Evolutionary conservation across 2,888 invertebrate species (phyloP).

Genomic region (Imbricaverruca yamaguchii): DNA sequence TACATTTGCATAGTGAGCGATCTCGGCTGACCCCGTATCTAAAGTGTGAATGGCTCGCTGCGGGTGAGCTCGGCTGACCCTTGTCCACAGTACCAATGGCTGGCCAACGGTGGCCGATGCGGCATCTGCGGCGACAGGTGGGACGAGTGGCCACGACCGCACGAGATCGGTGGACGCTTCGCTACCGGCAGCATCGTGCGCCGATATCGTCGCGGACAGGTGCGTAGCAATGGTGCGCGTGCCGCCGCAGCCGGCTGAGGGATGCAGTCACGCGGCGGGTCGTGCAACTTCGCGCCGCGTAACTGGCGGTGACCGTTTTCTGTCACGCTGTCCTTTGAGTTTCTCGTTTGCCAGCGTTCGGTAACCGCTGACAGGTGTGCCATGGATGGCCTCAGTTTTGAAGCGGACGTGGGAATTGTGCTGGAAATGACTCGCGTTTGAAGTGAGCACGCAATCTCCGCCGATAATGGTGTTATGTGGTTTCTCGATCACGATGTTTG

Average conservation of each 20-base stretch:
- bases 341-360: background rate
- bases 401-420: too few relatives aligned
- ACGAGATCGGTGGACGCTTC: slow-evolving; percentile 76
- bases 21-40: too few relatives aligned
- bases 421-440: too few relatives aligned
- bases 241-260: background rate
- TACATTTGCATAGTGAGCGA: too few relatives aligned
- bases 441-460: too few relatives aligned
- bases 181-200: slow-evolving; percentile 73
- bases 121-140: slow-evolving; percentile 81
- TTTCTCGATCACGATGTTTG: too few relatives aligned
- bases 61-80: background rate
- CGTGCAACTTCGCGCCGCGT: too few relatives aligned
- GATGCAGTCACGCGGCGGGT: background rate
- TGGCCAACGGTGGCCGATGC: slow-evolving; percentile 70
- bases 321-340: background rate
- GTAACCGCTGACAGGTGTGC: too few relatives aligned
- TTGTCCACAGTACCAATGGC: slow-evolving; percentile 53
- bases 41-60: too few relatives aligned
- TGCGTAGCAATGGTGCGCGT: slow-evolving; percentile 9
- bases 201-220: slow-evolving; percentile 54
- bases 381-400: too few relatives aligned
- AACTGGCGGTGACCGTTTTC: background rate
- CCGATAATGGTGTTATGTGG: too few relatives aligned
- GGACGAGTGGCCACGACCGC: slow-evolving; percentile 65